Base-by-base conservation (phyloP, 2,113 vertebrate species). In the Amblyornis subalaris region DNA sequence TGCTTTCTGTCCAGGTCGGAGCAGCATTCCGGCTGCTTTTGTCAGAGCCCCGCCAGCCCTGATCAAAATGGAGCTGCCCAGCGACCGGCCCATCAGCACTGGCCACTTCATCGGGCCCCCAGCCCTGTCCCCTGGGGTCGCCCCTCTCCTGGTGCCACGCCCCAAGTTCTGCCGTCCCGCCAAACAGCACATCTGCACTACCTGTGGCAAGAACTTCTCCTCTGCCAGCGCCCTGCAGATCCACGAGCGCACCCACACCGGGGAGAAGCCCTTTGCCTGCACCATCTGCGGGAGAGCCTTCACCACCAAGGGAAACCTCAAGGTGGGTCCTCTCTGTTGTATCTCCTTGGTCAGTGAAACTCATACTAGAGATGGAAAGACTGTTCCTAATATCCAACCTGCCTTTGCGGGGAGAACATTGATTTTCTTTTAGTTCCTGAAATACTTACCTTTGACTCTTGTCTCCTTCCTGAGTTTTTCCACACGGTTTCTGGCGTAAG, bases 171-270 rank as follows among this genome's bases (percentile, higher is more conserved):
- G 99, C 18, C 98, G 99, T 38, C 98, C 99, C 4, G 95, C 98
- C 97, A 99, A 99, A 93, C 99, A 99, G 75, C 99, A 99, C 31
- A 96, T 98, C 93, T 99, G 99, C 93, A 97, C 98, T 3, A 97
- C 95, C 0, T 99, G 99, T 38, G 98, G 98, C 45, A 99, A 99
- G 97, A 99, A 99, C 97, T 99, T 99, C 96, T 99, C 99, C 1
- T 99, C 99, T 0, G 99, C 99, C 71, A 99, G 99, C 1, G 99
- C 99, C 33, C 97, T 99, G 74, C 99, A 99, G 98, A 99, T 99
- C 75, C 99, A 99, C 0, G 99, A 99, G 91, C 98, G 99, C 44
- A 99, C 99, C 8, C 99, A 99, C 80, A 99, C 99, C 0, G 99
- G 99, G 14, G 99, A 99, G 97, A 99, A 99, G 96, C 99, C 99